These are phyloP conservation scores for Microplitis demolitor DNA, from an alignment of 1,140 invertebrate species.

Conservation along the genomic window DNA sequence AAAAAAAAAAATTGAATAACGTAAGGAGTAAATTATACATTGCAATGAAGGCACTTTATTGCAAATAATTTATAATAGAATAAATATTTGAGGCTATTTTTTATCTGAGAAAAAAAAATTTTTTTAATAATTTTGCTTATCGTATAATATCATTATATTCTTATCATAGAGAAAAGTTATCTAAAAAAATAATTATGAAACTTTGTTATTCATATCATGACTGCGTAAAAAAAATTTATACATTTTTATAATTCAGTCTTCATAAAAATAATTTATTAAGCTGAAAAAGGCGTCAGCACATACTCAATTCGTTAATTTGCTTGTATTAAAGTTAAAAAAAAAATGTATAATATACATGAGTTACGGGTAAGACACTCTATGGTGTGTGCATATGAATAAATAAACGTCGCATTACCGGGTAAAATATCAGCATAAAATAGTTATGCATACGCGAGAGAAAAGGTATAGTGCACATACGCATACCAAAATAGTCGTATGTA, in stretches of 20 bases:
- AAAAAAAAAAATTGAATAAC: too few relatives aligned
- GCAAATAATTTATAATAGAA: too few relatives aligned
- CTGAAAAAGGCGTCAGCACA: not conserved
- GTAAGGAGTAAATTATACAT: too few relatives aligned
- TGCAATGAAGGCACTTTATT: too few relatives aligned
- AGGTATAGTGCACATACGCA: too few relatives aligned
- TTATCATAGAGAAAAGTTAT: too few relatives aligned
- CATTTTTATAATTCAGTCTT: not conserved
- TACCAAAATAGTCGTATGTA: too few relatives aligned
- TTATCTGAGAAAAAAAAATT: too few relatives aligned
- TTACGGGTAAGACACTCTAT: conserved; percentile 1
- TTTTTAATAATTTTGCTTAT: too few relatives aligned
- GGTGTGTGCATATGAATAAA: not conserved
- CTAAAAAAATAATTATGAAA: not conserved
- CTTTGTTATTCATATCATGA: not conserved
- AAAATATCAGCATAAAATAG: not conserved
- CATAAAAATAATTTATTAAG: not conserved
- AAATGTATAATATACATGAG: not conserved
- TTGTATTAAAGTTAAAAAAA: conserved; percentile 1
- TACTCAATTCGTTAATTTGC: conserved; percentile 21
- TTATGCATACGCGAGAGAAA: not conserved
- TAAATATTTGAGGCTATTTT: too few relatives aligned
- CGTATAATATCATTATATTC: too few relatives aligned
- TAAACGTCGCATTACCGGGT: not conserved
- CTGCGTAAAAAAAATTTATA: not conserved